phyloP scores from a whole-genome alignment of 2,113 vertebrate species.

The Myrmecobius fasciatus region DNA sequence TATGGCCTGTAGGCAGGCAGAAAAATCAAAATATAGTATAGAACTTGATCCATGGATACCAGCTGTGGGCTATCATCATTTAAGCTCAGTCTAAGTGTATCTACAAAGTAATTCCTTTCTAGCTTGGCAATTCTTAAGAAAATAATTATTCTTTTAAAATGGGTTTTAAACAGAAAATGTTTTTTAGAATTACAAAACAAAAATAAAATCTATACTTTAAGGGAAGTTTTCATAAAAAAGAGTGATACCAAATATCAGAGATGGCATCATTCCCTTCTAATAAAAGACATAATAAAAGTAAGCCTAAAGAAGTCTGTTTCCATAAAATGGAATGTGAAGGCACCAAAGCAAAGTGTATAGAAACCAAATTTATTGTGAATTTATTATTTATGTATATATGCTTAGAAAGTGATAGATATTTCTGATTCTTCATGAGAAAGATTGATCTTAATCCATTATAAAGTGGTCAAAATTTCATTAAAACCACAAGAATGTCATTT shows the following conservation, averaged over 20 bases:
- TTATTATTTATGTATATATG: neutral
- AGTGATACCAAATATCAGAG: neutral
- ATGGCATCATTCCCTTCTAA: neutral
- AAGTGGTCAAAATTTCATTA: neutral
- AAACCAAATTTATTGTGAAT: neutral
- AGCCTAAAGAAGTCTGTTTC: neutral
- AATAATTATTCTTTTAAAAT: constrained; percentile 36
- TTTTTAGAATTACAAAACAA: neutral
- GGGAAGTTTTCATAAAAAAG: neutral
- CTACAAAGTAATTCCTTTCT: constrained; percentile 36
- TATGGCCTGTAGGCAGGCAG: constrained; percentile 6
- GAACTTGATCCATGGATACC: neutral
- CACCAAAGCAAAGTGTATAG: neutral
- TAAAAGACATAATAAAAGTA: neutral
- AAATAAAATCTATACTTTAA: neutral
- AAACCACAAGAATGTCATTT: neutral
- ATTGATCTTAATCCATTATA: neutral
- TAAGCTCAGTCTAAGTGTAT: neutral
- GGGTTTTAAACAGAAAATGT: neutral
- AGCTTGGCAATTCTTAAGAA: constrained; percentile 9
- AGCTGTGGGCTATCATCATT: neutral
- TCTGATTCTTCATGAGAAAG: neutral
- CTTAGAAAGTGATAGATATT: neutral
- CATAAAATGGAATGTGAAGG: neutral
- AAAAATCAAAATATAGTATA: neutral